phyloP scores from a whole-genome alignment of 2,113 vertebrate genomes.

The Mesocricetus auratus region DNA sequence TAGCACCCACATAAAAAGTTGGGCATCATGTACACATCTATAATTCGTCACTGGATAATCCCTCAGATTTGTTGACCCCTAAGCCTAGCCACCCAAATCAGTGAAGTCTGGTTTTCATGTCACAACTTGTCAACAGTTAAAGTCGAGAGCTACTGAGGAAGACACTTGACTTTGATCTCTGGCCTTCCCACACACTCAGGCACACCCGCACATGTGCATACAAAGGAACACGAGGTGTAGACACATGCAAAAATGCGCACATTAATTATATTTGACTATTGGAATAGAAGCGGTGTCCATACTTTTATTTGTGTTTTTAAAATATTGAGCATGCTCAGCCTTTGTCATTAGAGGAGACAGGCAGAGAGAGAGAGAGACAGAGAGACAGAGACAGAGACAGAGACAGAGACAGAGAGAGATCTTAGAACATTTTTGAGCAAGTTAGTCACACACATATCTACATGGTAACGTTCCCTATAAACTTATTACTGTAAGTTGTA shows the following conservation, averaged over 20 bases:
- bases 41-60: neutral
- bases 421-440: neutral
- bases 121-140: neutral
- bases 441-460: neutral
- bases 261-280: neutral
- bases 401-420: neutral
- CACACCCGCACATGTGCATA: neutral
- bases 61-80: neutral
- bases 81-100: neutral
- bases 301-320: constrained; percentile 45
- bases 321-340: neutral
- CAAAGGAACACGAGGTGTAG: neutral
- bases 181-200: no score
- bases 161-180: neutral
- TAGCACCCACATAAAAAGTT: neutral
- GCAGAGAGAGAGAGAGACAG: neutral
- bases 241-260: neutral
- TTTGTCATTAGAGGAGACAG: neutral
- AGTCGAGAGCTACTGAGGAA: neutral
- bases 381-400: neutral
- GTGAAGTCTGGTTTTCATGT: neutral
- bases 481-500: neutral
- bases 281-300: neutral
- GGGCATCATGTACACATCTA: no score
- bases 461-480: neutral